Percentiles rank a stretch among this genome's conserved stretches.
These are phyloP conservation scores for Oasisia sp. DNA, from an alignment of 2,888 invertebrate species.

Conservation along the genomic window DNA sequence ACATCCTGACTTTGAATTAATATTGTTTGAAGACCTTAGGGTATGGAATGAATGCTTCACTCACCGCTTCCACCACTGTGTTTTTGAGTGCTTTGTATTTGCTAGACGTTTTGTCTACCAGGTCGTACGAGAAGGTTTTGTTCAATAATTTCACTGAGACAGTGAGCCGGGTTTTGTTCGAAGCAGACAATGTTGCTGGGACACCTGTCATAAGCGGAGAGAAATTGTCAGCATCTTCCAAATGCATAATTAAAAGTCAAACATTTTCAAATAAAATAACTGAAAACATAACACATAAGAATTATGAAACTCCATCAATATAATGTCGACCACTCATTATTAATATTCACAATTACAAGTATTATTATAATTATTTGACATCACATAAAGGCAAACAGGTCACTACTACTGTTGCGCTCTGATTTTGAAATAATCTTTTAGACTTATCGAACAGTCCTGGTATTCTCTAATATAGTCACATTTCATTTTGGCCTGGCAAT, in stretches of 20 bases:
- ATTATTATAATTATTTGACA: neutral
- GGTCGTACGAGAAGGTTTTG: neutral
- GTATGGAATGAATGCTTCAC: neutral
- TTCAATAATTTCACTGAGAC: neutral
- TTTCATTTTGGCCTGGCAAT: neutral
- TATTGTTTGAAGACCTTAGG: neutral
- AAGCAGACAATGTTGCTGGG: neutral
- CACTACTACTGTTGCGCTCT: neutral
- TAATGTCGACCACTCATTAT: neutral
- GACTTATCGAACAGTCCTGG: neutral
- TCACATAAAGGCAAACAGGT: neutral
- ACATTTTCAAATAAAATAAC: neutral
- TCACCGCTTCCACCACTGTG: conserved; percentile 2
- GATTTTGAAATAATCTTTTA: neutral
- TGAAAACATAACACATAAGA: neutral
- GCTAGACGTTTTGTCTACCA: neutral
- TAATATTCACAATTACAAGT: neutral
- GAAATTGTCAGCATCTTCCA: neutral
- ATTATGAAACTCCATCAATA: neutral
- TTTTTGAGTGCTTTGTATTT: neutral
- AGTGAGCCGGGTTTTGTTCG: neutral
- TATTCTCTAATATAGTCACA: neutral
- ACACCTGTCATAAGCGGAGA: neutral
- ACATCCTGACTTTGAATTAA: neutral
- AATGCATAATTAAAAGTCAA: neutral